Evolutionary conservation across 2,797 vertebrate species (phyloP), one percentile per base, ranked within the genome.

Genomic region (Perodicticus potto): DNA sequence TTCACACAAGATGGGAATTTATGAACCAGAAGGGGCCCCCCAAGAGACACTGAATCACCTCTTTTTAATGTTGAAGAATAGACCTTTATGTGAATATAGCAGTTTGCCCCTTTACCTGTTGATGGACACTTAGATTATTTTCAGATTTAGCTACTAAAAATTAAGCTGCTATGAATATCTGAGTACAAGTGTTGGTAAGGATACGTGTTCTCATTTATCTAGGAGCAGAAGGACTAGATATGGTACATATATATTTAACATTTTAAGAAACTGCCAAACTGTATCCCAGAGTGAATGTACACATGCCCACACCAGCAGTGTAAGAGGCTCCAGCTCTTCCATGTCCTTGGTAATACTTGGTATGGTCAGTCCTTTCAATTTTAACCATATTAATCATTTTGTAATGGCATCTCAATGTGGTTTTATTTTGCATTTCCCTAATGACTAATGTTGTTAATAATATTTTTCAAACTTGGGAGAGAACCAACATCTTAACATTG

Each of bases 381-480:
- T 84, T 85, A 89, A 80, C 22, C 34, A 84, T 14, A 84, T 10
- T 55, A 57, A 89, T 1, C 57, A 67, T 25, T 81, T 5, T 81
- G 23, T 57, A 81, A 91, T 11, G 43, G 40, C 70, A 76, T 70
- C 57, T 77, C 23, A 70, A 3, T 65, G 29, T 84, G 17, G 63
- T 78, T 83, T 84, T n/a, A 76, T 16, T 55, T 55, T 89, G 72
- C 32, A 53, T 77, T 89, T 78, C 69, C n/a, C 85, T 72, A 55
- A 89, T 78, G 65, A 85, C 5, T 84, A 95, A 93, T 32, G 11
- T 43, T 78, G 27, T 59, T 94, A 32, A 83, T 53, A 45, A 23
- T 89, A 89, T 57, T 78, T 89, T 57, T 84, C 81, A 23, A 89
- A 80, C 65, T 81, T 93, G 81, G 81, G 49, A 73, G n/a, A 80